These are phyloP conservation scores for Rhopalosiphum nymphaeae DNA, from an alignment of 2,888 invertebrate species.

Conservation along the genomic window DNA sequence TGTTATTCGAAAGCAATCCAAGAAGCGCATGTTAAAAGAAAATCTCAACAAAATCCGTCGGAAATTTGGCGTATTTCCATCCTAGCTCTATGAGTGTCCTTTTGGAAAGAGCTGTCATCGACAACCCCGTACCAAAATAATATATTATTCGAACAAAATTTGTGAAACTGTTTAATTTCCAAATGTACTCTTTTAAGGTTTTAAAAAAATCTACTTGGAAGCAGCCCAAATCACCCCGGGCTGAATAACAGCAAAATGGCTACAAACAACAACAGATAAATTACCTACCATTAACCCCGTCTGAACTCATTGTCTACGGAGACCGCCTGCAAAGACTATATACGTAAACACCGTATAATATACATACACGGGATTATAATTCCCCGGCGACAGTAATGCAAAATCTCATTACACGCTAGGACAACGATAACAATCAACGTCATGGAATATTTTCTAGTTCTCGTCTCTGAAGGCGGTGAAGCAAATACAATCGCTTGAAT, in stretches of 20 bases:
- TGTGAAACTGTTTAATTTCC: conserved; percentile 23
- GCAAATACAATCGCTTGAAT: neutral
- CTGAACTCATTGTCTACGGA: neutral
- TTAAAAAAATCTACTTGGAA: conserved; percentile 14
- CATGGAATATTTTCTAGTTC: neutral
- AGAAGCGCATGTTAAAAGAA: neutral
- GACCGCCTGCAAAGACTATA: neutral
- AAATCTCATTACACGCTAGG: conserved; percentile 13
- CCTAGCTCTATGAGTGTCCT: neutral
- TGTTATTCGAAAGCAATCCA: neutral
- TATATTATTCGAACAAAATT: conserved; percentile 14
- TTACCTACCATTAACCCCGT: neutral
- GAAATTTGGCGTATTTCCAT: conserved; percentile 49
- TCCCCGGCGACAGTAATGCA: neutral
- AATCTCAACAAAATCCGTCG: conserved; percentile 21
- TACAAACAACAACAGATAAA: neutral
- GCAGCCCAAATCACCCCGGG: neutral
- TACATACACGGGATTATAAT: neutral
- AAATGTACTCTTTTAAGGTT: neutral
- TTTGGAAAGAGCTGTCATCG: neutral
- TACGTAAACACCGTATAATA: neutral
- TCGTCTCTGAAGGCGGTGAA: neutral
- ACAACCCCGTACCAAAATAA: conserved; percentile 17
- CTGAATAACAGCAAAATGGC: neutral
- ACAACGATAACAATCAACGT: conserved; percentile 5